Conservation (phyloP, 2,888 invertebrate genomes). For the Tuta absoluta region DNA sequence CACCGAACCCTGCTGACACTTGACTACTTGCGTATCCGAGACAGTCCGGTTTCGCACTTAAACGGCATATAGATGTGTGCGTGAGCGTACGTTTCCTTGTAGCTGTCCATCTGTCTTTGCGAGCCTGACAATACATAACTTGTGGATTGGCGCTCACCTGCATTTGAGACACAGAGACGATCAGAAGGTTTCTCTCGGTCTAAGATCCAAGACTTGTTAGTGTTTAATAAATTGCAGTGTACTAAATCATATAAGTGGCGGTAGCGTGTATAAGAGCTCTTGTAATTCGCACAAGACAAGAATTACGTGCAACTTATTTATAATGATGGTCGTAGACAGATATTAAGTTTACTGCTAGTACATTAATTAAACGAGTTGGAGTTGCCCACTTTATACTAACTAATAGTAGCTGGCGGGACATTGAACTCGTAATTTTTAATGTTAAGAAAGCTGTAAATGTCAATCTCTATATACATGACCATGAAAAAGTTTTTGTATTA, state of each 20-base stretch:
- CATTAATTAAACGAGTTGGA: conserved; percentile 29
- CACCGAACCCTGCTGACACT: too few species aligned
- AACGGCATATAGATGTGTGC: too few species aligned
- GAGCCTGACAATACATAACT: too few species aligned
- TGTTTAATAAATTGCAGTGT: conserved; percentile 8
- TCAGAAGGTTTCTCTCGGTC: neutral
- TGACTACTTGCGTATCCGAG: too few species aligned
- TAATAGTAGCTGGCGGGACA: conserved; percentile 22
- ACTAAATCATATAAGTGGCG: conserved; percentile 9
- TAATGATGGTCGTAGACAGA: conserved; percentile 28
- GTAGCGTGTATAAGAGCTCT: neutral
- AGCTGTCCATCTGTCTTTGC: too few species aligned
- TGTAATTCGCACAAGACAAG: conserved; percentile 25
- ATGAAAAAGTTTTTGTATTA: neutral
- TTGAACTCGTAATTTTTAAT: conserved; percentile 25
- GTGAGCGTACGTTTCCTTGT: too few species aligned
- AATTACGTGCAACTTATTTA: conserved; percentile 28
- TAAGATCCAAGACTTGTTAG: neutral
- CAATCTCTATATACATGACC: conserved; percentile 4
- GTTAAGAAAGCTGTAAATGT: conserved; percentile 18
- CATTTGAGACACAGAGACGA: too few species aligned
- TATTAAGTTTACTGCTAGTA: conserved; percentile 27
- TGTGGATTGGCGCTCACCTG: too few species aligned
- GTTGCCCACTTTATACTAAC: conserved; percentile 25
- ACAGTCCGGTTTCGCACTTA: too few species aligned